phyloP scores from a whole-genome alignment of 2,113 vertebrate species.

The Paraplagusia blochii region DNA sequence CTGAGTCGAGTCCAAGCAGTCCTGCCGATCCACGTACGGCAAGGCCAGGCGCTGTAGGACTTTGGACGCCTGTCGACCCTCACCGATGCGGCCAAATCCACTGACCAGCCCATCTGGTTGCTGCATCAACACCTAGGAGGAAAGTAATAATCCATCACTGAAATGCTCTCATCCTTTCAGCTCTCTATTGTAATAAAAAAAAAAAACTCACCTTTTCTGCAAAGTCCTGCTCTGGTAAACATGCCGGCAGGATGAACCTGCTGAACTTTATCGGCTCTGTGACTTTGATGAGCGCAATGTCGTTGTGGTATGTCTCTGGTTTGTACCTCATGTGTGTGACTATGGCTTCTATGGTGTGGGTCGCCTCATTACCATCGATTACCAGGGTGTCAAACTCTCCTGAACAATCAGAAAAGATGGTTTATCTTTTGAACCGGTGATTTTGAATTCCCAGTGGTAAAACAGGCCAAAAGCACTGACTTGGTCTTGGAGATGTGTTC shows the following conservation, averaged over 20 bases:
- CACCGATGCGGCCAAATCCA: constrained; percentile 83
- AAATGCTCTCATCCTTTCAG: neutral
- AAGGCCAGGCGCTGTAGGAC: constrained; percentile 80
- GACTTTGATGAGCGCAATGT: constrained; percentile 89
- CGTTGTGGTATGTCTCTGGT: constrained; percentile 77
- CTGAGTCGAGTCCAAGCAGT: constrained; percentile 83
- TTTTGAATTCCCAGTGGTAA: too few relatives aligned
- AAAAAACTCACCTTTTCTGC: constrained; percentile 74
- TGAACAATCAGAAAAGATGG: constrained; percentile 44
- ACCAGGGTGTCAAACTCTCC: constrained; percentile 80
- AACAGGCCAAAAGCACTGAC: too few relatives aligned
- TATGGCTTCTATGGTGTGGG: constrained; percentile 68
- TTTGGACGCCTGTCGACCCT: constrained; percentile 58
- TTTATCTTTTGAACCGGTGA: too few relatives aligned
- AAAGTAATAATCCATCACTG: neutral
- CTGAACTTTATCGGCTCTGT: constrained; percentile 78
- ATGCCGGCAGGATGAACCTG: constrained; percentile 80
- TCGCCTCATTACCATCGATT: constrained; percentile 67
- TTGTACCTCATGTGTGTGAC: constrained; percentile 75
- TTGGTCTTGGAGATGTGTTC: too few relatives aligned
- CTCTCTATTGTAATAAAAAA: neutral
- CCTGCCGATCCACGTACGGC: constrained; percentile 81
- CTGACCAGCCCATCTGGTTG: constrained; percentile 78
- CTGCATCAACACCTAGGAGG: constrained; percentile 79
- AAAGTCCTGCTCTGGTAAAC: constrained; percentile 83